Evolutionary conservation across 92 coral and sea anemone species (phyloP).

Genomic region (Palythoa caribaeorum): DNA sequence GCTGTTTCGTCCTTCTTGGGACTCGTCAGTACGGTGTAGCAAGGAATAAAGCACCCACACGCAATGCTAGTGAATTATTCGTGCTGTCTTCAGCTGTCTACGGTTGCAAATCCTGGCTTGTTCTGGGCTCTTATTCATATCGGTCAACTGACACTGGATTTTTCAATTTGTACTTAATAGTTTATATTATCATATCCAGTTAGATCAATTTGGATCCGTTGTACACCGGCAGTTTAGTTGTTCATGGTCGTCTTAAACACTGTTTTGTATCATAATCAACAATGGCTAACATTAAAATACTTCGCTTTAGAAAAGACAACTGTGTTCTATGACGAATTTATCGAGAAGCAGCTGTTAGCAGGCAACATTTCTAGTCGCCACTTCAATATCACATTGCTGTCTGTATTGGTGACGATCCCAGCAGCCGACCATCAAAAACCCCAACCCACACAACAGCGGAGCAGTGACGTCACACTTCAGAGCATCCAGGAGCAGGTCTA

Average conservation of each 20-base stretch:
- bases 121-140: no score
- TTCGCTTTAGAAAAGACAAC: slow-evolving; percentile 80
- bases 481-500: slow-evolving; percentile 66
- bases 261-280: not conserved
- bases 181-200: no score
- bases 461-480: slow-evolving; percentile 40
- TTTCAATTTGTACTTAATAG: no score
- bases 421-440: slow-evolving; percentile 85
- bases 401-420: slow-evolving; percentile 72
- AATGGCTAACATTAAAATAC: not conserved
- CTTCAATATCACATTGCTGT: slow-evolving; percentile 70
- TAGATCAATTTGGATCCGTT: no score
- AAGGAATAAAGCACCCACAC: no score
- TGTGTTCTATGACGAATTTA: slow-evolving; percentile 94
- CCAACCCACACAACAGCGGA: slow-evolving; percentile 41
- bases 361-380: slow-evolving; percentile 86
- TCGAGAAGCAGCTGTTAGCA: slow-evolving; percentile 96
- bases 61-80: no score
- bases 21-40: no score
- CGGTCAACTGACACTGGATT: no score
- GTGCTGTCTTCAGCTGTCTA: no score
- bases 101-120: not conserved
- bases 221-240: no score
- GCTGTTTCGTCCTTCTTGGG: no score
- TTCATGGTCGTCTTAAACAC: no score